Evolutionary conservation across 1,140 invertebrate genomes (phyloP).

Genomic region (Drosophila biarmipes): DNA sequence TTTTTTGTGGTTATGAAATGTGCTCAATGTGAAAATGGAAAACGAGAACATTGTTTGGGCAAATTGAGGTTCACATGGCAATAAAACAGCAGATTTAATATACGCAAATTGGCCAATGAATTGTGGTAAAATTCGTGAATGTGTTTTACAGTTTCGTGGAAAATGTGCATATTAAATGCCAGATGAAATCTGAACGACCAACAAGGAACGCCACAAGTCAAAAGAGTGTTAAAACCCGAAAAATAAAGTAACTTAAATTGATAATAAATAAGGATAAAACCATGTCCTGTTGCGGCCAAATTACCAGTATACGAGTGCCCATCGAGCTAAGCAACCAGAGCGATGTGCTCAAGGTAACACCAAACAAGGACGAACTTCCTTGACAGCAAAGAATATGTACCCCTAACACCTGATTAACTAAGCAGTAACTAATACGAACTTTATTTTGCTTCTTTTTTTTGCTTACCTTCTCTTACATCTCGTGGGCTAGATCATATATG

Average conservation of each 20-base stretch:
- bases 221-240: slow-evolving; percentile 18
- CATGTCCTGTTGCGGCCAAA: slow-evolving; percentile 89
- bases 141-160: slow-evolving; percentile 62
- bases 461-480: slow-evolving; percentile 32
- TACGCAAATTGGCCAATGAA: slow-evolving; percentile 23
- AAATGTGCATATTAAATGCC: slow-evolving; percentile 76
- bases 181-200: slow-evolving; percentile 51
- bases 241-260: slow-evolving; percentile 43
- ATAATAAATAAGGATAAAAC: slow-evolving; percentile 19
- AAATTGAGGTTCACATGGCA: slow-evolving; percentile 11
- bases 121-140: slow-evolving; percentile 20
- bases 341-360: slow-evolving; percentile 90
- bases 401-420: slow-evolving; percentile 34
- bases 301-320: slow-evolving; percentile 89
- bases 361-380: not conserved
- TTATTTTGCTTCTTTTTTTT: slow-evolving; percentile 52
- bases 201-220: slow-evolving; percentile 35
- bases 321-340: slow-evolving; percentile 91
- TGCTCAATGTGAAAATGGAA: slow-evolving; percentile 1
- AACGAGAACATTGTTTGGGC: slow-evolving; percentile 6
- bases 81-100: slow-evolving; percentile 1
- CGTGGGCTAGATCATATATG: slow-evolving; percentile 72
- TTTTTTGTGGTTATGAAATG: slow-evolving; percentile 21
- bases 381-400: not conserved
- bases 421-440: slow-evolving; percentile 61